Evolutionary conservation across 2,113 vertebrate species (phyloP).

Genomic region (Rhinoderma darwinii): DNA sequence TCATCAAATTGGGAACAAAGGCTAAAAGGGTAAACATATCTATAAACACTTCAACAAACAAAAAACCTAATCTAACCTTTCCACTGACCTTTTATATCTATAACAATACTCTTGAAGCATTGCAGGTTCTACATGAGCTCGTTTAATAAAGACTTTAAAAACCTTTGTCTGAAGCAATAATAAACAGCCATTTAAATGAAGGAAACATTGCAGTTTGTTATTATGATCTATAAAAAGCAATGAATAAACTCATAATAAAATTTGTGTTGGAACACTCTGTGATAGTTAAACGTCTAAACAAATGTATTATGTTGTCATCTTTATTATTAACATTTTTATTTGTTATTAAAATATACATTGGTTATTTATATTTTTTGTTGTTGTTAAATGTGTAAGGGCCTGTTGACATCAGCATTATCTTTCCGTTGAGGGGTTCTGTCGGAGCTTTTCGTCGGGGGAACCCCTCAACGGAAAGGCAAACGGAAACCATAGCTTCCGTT

Average conservation of each 20-base stretch:
- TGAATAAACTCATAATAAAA: constrained; percentile 18
- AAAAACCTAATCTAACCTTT: background rate
- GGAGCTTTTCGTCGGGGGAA: too few relatives aligned
- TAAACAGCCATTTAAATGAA: background rate
- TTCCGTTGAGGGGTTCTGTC: too few relatives aligned
- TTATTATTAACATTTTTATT: background rate
- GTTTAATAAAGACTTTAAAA: background rate
- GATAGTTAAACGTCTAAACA: background rate
- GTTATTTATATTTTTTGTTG: too few relatives aligned
- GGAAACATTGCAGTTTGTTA: background rate
- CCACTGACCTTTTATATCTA: background rate
- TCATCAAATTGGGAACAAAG: background rate
- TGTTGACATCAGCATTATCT: too few relatives aligned
- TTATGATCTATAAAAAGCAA: constrained; percentile 21
- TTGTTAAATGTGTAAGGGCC: too few relatives aligned
- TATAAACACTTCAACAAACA: background rate
- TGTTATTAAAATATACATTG: background rate
- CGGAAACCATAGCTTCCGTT: too few relatives aligned
- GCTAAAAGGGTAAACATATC: constrained; percentile 3
- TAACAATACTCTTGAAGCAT: background rate
- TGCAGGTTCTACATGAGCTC: background rate
- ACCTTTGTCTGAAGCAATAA: background rate
- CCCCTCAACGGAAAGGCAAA: too few relatives aligned
- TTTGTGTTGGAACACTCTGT: constrained; percentile 1
- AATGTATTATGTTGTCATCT: background rate